A percentile compares a stretch with the other conserved stretches of the same genome.
These are phyloP conservation scores for Centropus bengalensis DNA, from an alignment of 2,113 vertebrate genomes.

Conservation along the genomic window DNA sequence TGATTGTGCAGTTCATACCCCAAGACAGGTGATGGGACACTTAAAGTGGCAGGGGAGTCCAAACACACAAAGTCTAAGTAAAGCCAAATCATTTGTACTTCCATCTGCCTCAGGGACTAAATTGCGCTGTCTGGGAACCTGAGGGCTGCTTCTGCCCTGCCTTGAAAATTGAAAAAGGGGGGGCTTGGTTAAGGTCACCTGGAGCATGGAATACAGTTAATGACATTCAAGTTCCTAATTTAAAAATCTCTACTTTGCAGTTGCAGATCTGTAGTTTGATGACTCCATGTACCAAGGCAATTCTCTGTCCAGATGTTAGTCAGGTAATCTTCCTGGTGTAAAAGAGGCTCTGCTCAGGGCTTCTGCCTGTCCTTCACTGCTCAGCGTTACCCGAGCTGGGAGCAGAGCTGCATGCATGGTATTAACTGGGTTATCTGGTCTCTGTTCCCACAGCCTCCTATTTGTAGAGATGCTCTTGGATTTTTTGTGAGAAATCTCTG, in stretches of 20 bases:
- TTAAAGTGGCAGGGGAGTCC: background rate
- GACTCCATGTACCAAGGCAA: background rate
- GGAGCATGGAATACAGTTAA: background rate
- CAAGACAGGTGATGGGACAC: background rate
- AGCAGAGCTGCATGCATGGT: background rate
- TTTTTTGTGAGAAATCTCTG: conserved; percentile 26
- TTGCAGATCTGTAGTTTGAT: background rate
- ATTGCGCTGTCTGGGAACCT: background rate
- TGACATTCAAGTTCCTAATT: background rate
- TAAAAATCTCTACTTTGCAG: background rate
- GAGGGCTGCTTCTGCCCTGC: background rate
- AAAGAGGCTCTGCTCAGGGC: background rate
- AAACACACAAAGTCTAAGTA: background rate
- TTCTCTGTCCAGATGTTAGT: conserved; percentile 7
- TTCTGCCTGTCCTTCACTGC: background rate
- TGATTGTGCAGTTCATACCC: no score
- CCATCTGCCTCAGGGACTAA: background rate
- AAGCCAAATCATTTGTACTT: background rate
- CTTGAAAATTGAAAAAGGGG: background rate
- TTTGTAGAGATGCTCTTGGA: background rate
- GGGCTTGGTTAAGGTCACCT: background rate
- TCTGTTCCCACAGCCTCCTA: background rate
- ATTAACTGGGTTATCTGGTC: background rate
- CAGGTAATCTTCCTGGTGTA: background rate
- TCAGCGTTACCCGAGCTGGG: background rate